Evolutionary conservation across 2,797 vertebrate genomes (phyloP).

Genomic region (Melanotaenia parkinsoni): DNA sequence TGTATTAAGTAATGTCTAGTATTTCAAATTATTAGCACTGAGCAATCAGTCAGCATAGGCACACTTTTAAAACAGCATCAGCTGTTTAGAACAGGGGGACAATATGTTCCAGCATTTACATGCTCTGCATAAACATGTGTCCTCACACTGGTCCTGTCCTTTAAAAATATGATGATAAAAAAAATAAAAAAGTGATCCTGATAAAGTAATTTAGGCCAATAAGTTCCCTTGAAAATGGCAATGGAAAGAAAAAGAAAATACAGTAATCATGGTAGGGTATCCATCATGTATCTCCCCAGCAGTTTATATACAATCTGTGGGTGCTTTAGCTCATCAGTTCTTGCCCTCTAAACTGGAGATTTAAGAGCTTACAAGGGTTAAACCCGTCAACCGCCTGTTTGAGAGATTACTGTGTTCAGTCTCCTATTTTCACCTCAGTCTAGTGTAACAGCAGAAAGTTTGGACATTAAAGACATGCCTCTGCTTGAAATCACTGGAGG

Average conservation of each 20-base stretch:
- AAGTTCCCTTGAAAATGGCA: constrained; percentile 6
- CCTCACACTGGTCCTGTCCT: background rate
- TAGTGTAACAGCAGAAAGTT: constrained; percentile 46
- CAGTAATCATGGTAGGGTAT: constrained; percentile 3
- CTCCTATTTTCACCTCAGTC: constrained; percentile 74
- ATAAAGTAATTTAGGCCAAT: constrained; percentile 11
- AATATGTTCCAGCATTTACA: background rate
- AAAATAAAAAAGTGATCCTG: background rate
- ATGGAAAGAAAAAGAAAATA: background rate
- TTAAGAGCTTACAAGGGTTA: constrained; percentile 69
- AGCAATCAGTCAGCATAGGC: constrained; percentile 5
- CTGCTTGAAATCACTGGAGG: constrained; percentile 65
- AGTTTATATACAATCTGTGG: constrained; percentile 37
- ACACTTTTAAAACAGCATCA: constrained; percentile 3
- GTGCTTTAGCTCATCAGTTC: constrained; percentile 68
- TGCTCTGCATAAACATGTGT: background rate
- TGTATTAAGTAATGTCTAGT: background rate
- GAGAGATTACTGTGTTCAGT: constrained; percentile 65
- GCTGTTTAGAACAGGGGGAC: constrained; percentile 1
- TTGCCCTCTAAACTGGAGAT: constrained; percentile 70
- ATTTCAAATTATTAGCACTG: background rate
- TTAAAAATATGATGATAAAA: background rate
- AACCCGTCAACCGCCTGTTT: constrained; percentile 61
- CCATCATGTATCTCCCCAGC: constrained; percentile 24
- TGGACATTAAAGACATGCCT: constrained; percentile 59